Evolutionary conservation across 2,888 invertebrate genomes (phyloP).

Genomic region (Chalcis sispes): DNA sequence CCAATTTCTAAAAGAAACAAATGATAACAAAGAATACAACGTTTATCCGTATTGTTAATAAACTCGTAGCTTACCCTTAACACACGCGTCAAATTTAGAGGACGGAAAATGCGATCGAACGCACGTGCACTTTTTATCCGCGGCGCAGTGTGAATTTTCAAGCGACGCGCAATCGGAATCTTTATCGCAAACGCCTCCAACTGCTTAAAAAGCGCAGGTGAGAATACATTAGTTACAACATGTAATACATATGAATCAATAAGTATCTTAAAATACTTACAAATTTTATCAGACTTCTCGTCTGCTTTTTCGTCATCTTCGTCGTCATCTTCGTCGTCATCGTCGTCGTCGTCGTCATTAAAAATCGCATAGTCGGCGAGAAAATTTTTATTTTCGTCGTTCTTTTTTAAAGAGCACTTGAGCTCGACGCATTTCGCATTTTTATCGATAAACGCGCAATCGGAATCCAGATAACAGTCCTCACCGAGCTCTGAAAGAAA

Average conservation of each 20-base stretch:
- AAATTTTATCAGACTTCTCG: not conserved
- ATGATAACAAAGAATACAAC: not conserved
- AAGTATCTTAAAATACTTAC: not conserved
- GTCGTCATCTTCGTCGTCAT: not conserved
- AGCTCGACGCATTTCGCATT: slow-evolving; percentile 1
- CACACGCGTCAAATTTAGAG: too few species aligned
- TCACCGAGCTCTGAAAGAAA: slow-evolving; percentile 13
- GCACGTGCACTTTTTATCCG: slow-evolving; percentile 63
- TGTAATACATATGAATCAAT: not conserved
- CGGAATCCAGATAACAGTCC: slow-evolving; percentile 24
- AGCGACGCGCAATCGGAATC: slow-evolving; percentile 62
- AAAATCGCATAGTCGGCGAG: not conserved
- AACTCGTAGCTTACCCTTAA: too few species aligned
- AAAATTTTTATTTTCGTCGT: not conserved
- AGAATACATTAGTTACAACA: too few species aligned
- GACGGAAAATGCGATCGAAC: slow-evolving; percentile 60
- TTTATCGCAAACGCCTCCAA: slow-evolving; percentile 55
- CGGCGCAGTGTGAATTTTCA: slow-evolving; percentile 61
- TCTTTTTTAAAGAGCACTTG: slow-evolving; percentile 1
- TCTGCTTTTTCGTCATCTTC: not conserved
- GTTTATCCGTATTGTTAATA: too few species aligned
- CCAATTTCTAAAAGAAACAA: slow-evolving; percentile 65
- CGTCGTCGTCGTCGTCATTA: not conserved
- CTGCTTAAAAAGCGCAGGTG: too few species aligned
- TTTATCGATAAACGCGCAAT: slow-evolving; percentile 10